These are phyloP conservation scores for Cyaniris semiargus DNA, from an alignment of 2,888 invertebrate genomes.

Conservation along the genomic window DNA sequence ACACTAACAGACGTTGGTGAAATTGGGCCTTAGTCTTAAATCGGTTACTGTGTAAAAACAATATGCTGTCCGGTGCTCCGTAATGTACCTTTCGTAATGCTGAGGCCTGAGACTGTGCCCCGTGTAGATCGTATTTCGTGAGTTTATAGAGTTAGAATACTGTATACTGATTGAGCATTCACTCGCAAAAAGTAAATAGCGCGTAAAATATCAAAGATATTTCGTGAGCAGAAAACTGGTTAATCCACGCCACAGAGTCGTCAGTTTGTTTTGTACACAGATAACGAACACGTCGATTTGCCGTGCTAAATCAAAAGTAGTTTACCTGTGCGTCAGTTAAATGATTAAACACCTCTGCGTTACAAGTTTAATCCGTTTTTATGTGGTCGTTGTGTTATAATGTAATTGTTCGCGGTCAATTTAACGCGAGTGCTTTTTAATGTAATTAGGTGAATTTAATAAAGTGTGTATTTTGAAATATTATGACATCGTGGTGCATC, in stretches of 20 bases:
- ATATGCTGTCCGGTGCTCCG: too few species aligned
- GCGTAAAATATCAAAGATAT: slow-evolving; percentile 20
- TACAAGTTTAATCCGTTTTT: too few species aligned
- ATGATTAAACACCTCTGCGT: neutral
- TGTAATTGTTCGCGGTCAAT: neutral
- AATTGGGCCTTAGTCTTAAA: too few species aligned
- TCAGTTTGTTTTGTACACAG: slow-evolving; percentile 4
- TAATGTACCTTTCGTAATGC: too few species aligned
- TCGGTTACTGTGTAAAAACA: too few species aligned
- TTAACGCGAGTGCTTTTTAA: too few species aligned
- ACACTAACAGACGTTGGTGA: too few species aligned
- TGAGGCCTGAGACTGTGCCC: too few species aligned
- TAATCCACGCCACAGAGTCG: neutral
- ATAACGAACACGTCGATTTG: neutral
- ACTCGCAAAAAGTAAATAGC: slow-evolving; percentile 2
- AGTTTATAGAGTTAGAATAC: too few species aligned
- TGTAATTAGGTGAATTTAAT: neutral
- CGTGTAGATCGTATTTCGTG: too few species aligned
- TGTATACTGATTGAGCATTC: neutral
- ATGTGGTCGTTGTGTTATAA: neutral
- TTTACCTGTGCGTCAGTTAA: neutral
- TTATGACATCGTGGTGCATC: neutral
- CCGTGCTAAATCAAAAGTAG: slow-evolving; percentile 1
- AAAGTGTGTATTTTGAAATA: neutral
- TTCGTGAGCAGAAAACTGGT: neutral